Percentiles rank a stretch among this genome's conserved stretches.
Evolutionary conservation across 1,140 invertebrate genomes (phyloP).

Genomic region (Apis mellifera): DNA sequence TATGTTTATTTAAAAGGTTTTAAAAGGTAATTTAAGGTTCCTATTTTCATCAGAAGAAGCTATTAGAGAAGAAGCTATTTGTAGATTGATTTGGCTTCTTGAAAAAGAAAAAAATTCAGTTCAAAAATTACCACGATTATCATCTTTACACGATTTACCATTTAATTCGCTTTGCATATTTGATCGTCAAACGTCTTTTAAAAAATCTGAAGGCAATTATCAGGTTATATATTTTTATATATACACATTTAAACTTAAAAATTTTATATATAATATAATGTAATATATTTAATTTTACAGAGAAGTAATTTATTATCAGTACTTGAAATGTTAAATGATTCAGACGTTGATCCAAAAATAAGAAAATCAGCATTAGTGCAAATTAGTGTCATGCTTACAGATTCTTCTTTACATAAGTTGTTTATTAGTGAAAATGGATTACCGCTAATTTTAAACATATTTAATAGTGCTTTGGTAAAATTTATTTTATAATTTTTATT

Average conservation of each 20-base stretch:
- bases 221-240: conserved; percentile 62
- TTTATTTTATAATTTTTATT: background rate
- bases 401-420: conserved; percentile 80
- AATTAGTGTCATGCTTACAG: conserved; percentile 83
- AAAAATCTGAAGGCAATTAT: conserved; percentile 71
- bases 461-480: conserved; percentile 73
- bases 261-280: background rate
- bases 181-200: conserved; percentile 64
- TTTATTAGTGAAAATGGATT: conserved; percentile 82
- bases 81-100: conserved; percentile 81
- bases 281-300: conserved; percentile 52
- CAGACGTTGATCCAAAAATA: conserved; percentile 82
- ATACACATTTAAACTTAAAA: conserved; percentile 6
- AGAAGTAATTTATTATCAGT: conserved; percentile 71
- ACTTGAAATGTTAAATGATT: conserved; percentile 72
- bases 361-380: conserved; percentile 83
- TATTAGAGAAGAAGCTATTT: conserved; percentile 81
- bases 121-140: conserved; percentile 78
- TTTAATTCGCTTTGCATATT: conserved; percentile 77
- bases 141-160: conserved; percentile 78
- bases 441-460: conserved; percentile 71
- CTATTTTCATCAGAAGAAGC: conserved; percentile 76
- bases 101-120: conserved; percentile 75
- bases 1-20: conserved; percentile 63
- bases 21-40: conserved; percentile 81